Evolutionary conservation across 1,140 invertebrate genomes (phyloP).

Genomic region (Dinoponera quadriceps): DNA sequence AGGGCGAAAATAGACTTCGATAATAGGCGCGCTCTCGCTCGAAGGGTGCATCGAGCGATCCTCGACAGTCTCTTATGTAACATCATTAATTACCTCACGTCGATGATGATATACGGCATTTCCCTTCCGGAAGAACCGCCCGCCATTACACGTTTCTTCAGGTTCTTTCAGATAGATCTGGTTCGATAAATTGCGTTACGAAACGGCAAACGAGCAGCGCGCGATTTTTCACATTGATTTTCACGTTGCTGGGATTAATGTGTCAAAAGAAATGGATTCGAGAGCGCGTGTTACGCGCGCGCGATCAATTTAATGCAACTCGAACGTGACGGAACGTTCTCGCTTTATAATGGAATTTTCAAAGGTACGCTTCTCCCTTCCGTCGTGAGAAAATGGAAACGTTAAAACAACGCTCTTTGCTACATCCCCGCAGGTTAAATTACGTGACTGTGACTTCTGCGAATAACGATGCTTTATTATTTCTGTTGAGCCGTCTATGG

Average conservation of each 20-base stretch:
- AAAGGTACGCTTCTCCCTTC: slow-evolving; percentile 14
- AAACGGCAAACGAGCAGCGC: background rate
- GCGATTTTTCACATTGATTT: background rate
- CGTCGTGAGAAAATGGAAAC: background rate
- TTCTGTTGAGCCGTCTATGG: background rate
- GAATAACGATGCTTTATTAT: background rate
- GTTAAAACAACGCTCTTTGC: slow-evolving; percentile 15
- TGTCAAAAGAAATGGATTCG: slow-evolving; percentile 34
- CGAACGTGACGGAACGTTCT: background rate
- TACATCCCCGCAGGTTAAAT: background rate
- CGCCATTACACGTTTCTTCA: background rate
- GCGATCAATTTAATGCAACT: slow-evolving; percentile 25
- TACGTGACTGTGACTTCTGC: background rate
- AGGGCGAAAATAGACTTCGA: background rate
- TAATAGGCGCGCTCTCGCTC: background rate
- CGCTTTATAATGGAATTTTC: slow-evolving; percentile 8
- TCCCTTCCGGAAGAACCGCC: background rate
- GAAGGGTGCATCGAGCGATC: background rate
- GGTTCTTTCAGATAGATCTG: no score
- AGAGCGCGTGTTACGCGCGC: background rate
- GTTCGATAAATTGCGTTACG: slow-evolving; percentile 1
- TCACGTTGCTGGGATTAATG: background rate
- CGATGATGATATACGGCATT: background rate
- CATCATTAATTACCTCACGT: slow-evolving; percentile 20
- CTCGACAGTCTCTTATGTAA: background rate